These are phyloP conservation scores for Zootermopsis nevadensis DNA, from an alignment of 2,888 invertebrate genomes.

Conservation along the genomic window DNA sequence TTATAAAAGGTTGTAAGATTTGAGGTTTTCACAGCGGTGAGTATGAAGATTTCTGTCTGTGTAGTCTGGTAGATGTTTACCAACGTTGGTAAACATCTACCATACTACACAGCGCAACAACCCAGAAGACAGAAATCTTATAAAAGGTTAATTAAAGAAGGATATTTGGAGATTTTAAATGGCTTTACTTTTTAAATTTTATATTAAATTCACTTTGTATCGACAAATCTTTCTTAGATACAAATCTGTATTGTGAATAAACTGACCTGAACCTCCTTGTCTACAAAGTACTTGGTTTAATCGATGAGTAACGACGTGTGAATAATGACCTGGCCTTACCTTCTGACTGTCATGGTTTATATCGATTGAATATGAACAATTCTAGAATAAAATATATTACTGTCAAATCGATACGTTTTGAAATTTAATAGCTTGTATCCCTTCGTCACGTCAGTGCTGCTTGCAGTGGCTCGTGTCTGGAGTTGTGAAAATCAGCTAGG, in stretches of 20 bases:
- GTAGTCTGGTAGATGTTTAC: too few species aligned
- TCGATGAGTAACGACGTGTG: neutral
- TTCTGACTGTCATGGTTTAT: neutral
- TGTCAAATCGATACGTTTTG: neutral
- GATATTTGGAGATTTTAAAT: too few species aligned
- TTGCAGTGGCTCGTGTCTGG: too few species aligned
- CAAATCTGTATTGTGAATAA: neutral
- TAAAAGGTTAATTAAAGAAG: too few species aligned
- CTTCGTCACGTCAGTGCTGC: neutral
- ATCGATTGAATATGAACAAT: neutral
- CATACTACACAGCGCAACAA: too few species aligned
- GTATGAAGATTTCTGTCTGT: too few species aligned
- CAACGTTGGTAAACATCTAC: too few species aligned
- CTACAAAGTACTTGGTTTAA: neutral
- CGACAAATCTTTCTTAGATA: neutral
- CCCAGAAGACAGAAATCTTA: too few species aligned
- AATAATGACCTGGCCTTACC: neutral
- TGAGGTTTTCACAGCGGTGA: too few species aligned
- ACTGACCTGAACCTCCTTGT: neutral
- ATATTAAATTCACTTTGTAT: neutral
- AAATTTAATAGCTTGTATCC: neutral
- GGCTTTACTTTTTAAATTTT: too few species aligned
- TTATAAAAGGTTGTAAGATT: too few species aligned
- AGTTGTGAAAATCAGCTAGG: too few species aligned
- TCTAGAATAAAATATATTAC: neutral